phyloP scores from a whole-genome alignment of 2,113 vertebrate genomes.

The Engystomops pustulosus region DNA sequence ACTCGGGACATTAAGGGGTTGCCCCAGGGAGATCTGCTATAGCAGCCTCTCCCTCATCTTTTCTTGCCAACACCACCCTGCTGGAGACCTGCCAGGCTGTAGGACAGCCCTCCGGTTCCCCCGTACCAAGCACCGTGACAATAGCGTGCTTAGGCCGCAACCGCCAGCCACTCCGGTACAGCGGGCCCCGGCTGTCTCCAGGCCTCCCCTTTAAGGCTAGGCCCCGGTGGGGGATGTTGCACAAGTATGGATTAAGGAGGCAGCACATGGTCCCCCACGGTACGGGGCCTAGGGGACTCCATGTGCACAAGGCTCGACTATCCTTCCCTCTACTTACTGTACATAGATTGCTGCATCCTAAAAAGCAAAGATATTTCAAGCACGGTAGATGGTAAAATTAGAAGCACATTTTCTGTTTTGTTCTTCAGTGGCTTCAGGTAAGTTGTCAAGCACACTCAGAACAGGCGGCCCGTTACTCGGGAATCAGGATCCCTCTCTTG shows the following conservation, averaged over 20 bases:
- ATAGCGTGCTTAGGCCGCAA: too few relatives aligned
- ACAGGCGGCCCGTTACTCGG: slow-evolving; percentile 24
- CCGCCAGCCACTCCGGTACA: too few relatives aligned
- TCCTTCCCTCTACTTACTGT: neutral
- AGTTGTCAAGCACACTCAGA: slow-evolving; percentile 44
- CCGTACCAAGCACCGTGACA: too few relatives aligned
- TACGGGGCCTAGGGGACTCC: neutral
- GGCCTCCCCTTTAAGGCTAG: too few relatives aligned
- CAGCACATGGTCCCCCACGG: neutral
- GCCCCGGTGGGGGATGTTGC: too few relatives aligned
- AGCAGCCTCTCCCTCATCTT: too few relatives aligned
- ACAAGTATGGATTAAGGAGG: neutral
- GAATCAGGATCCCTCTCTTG: slow-evolving; percentile 51
- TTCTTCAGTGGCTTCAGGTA: slow-evolving; percentile 22
- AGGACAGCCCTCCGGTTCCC: too few relatives aligned
- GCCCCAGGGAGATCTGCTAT: too few relatives aligned
- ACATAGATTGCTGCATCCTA: neutral
- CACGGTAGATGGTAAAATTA: neutral
- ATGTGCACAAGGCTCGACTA: neutral
- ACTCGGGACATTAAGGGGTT: too few relatives aligned
- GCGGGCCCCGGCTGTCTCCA: too few relatives aligned
- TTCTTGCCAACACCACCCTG: too few relatives aligned
- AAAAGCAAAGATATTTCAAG: slow-evolving; percentile 1
- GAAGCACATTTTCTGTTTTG: slow-evolving; percentile 5
- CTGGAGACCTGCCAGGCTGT: too few relatives aligned